Evolutionary conservation across 2,888 invertebrate species (phyloP), one percentile per base, ranked within the genome.

Genomic region (Cephus spinipes): DNA sequence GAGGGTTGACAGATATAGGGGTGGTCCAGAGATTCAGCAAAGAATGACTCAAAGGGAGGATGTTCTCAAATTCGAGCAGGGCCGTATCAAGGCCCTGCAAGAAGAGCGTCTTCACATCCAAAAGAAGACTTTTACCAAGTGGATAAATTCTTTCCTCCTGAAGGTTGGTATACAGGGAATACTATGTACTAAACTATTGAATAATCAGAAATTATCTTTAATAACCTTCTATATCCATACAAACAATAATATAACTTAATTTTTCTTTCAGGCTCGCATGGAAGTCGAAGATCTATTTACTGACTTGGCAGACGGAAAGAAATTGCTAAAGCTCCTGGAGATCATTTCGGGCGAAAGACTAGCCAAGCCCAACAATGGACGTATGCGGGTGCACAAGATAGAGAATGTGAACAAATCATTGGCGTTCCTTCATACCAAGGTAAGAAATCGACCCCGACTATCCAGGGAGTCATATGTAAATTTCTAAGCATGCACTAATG

Each of bases 121-220:
- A 93, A 99, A 99, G 95, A 99, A 99, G 93, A 99, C 99, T 40
- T 99, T 99, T 93, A 99, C 99, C 87, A 99, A 99, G 97, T 98
- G 98, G 98, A 97, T 98, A 96, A 98, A 98, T 93, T 98, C 98
- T 32, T 98, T 98, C 93, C 93, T 98, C 88, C 95, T 96, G 91
- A 98, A 98, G 96, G 98, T 98, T 89, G 85, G 84, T 81, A 32
- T 68, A 15, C 69, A 78, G n/a, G 30, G 12, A 40, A 40, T 23
- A 55, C 55, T 9, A 9, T 55, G 55, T 6, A 73, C 34, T 73
- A 78, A 23, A 73, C 32, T 68, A 78, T 34, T 69, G 12, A 31
- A 23, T 33, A 23, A 11, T 36, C 23, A 31, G 11, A 68, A 55
- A 73, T 40, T 35, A 40, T 34, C 23, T 78, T 69, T 79, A 6